Evolutionary conservation across 2,797 vertebrate species (phyloP).

Genomic region (Channallabes apus): DNA sequence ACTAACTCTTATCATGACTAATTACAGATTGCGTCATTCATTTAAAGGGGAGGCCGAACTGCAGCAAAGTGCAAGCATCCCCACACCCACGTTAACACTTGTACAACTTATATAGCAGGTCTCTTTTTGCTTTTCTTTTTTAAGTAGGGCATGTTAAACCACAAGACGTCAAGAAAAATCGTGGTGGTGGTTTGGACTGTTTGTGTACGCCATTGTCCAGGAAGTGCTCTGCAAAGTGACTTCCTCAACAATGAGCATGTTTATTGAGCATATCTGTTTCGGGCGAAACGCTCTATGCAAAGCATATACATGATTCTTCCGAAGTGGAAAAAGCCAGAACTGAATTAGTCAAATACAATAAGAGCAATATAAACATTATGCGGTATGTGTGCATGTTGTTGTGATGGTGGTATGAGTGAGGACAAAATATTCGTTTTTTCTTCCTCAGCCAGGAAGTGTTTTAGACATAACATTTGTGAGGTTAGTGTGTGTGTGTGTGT

Average conservation of each 20-base stretch:
- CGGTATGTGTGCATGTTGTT: fast-evolving
- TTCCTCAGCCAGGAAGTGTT: too few species aligned
- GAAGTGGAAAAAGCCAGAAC: background rate
- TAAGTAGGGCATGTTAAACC: conserved; percentile 5
- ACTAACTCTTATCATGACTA: background rate
- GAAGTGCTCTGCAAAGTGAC: conserved; percentile 8
- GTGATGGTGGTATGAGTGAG: background rate
- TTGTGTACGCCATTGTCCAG: conserved; percentile 26
- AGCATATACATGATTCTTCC: conserved; percentile 14
- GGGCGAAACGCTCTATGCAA: conserved; percentile 11
- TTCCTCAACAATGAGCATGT: conserved; percentile 31
- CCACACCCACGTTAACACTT: background rate
- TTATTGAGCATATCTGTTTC: background rate
- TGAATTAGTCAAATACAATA: background rate
- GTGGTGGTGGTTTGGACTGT: conserved; percentile 21
- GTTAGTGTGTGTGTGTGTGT: background rate
- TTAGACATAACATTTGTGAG: too few species aligned
- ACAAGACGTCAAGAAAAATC: background rate
- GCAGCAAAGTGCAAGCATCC: background rate
- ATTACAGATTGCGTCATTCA: background rate
- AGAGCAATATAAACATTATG: background rate
- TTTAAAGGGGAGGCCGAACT: background rate
- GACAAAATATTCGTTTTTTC: background rate
- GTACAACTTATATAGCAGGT: background rate
- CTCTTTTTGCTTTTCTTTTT: background rate